Conservation (phyloP, 2,888 invertebrate species). For the Gibbula magus region DNA sequence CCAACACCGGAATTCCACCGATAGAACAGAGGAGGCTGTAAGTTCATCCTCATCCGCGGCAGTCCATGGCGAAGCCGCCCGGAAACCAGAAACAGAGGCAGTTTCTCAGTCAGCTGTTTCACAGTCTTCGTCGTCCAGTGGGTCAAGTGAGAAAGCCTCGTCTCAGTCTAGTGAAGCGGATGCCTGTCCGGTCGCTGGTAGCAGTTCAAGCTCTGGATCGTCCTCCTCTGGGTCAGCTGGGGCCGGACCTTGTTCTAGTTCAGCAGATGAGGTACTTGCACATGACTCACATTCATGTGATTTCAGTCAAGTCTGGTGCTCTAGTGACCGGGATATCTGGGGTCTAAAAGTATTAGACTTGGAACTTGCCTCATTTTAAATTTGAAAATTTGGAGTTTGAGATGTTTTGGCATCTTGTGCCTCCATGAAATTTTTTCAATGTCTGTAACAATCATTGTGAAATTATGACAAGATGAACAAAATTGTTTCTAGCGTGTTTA, state of each 20-base stretch:
- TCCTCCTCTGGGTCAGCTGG: neutral
- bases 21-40: neutral
- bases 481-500: too few species aligned
- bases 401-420: too few species aligned
- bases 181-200: neutral
- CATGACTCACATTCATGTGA: too few species aligned
- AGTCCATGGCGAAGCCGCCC: neutral
- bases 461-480: too few species aligned
- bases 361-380: too few species aligned
- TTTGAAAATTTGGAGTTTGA: too few species aligned
- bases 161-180: neutral
- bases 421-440: too few species aligned
- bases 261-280: neutral
- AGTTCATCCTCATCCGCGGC: neutral
- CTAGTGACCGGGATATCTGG: too few species aligned
- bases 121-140: neutral
- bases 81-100: neutral
- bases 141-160: too few species aligned
- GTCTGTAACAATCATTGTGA: too few species aligned
- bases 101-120: neutral
- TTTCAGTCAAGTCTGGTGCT: too few species aligned
- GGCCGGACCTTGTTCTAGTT: neutral
- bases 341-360: too few species aligned
- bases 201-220: neutral
- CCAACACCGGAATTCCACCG: neutral